Evolutionary conservation across 1,140 invertebrate species (phyloP), one percentile per base, ranked within the genome.

Genomic region (Tachypleus tridentatus): DNA sequence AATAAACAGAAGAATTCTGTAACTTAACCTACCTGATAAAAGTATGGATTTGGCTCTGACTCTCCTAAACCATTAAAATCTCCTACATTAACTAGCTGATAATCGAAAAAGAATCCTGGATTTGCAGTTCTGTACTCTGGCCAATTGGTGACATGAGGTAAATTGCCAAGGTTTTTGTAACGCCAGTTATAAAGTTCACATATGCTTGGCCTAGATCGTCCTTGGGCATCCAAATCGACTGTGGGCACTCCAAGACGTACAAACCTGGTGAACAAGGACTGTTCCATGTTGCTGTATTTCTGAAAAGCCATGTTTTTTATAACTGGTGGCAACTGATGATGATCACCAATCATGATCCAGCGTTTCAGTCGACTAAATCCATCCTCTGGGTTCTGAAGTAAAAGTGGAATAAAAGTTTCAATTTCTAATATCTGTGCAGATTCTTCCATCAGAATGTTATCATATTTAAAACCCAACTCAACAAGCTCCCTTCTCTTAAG

Each of bases 341-440:
- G 97, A 80, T 99, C 97, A 5, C 97, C 97, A 74, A 99, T 99
- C 97, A 99, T 99, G 62, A 99, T 98, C 97, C 97, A 99, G 9
- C 97, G 83, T 78, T 99, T 99, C 51, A 99, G 77, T 3, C 97
- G 84, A 77, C 96, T 98, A 57, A 86, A 86, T 3, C 95, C 95
- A 74, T 98, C 93, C 74, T 97, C 85, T 0, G 97, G 95, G 79
- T 98, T 98, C 76, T 99, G 97, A 48, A 99, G 80, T 0, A 99
- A 79, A 6, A 99, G 79, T 0, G 97, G 97, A 74, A 99, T 99
- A 74, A 99, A 99, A 0, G 97, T 99, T 80, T 99, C 97, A 64
- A 99, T 99, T 80, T 99, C 97, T 29, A 99, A 79, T 71, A 99
- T 99, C 79, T 99, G 97, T 0, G 96, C 97, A 0, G 95, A 86